Percentiles rank a stretch among this genome's conserved stretches.
phyloP scores from a whole-genome alignment of 2,797 vertebrate species.

The Crypturellus tataupa region DNA sequence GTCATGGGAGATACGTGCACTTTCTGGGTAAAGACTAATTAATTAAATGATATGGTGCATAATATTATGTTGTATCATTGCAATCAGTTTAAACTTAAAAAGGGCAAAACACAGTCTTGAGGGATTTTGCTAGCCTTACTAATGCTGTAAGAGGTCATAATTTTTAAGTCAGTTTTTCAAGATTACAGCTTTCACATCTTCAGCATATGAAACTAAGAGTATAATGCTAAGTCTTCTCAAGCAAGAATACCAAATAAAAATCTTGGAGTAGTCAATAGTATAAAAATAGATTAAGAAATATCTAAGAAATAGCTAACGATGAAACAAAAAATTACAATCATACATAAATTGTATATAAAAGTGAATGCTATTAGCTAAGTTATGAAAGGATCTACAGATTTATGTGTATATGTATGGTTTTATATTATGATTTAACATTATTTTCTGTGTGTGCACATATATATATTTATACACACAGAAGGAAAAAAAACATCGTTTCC shows the following conservation, averaged over 20 bases:
- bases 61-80: neutral
- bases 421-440: too few relatives aligned
- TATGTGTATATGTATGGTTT: neutral
- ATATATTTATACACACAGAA: too few relatives aligned
- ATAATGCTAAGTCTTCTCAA: neutral
- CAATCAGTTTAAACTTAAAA: neutral
- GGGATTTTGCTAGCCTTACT: neutral
- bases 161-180: neutral
- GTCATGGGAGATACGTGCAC: fast-evolving
- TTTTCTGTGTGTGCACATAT: too few relatives aligned
- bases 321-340: neutral
- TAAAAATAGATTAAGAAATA: neutral
- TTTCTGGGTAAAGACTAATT: neutral
- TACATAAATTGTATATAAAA: neutral
- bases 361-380: neutral
- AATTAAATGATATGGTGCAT: fast-evolving
- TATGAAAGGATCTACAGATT: neutral
- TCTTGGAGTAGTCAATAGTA: neutral
- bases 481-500: neutral
- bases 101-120: neutral
- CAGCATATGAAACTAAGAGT: neutral
- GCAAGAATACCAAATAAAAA: neutral
- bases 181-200: neutral
- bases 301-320: fast-evolving
- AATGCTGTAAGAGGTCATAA: neutral